Conservation (phyloP, 1,140 invertebrate genomes). For the Coboldia fuscipes region DNA sequence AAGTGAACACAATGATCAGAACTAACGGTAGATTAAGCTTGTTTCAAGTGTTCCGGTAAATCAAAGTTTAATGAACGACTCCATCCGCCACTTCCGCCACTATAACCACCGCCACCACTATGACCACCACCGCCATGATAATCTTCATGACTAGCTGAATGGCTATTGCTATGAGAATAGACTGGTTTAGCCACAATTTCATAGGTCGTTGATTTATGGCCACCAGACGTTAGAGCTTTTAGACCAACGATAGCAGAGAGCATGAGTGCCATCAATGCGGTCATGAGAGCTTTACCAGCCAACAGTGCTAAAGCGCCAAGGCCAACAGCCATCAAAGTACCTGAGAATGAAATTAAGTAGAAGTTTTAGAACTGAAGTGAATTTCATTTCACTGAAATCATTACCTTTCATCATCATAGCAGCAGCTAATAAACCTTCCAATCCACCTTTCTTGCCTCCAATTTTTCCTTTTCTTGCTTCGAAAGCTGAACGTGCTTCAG, state of each 20-base stretch:
- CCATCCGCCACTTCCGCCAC: conserved; percentile 22
- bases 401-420: conserved; percentile 41
- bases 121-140: conserved; percentile 29
- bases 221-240: conserved; percentile 41
- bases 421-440: conserved; percentile 32
- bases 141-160: conserved; percentile 44
- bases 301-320: conserved; percentile 51
- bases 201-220: conserved; percentile 53
- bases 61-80: conserved; percentile 16
- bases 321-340: conserved; percentile 48
- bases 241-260: conserved; percentile 53
- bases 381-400: conserved; percentile 3
- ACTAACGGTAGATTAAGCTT: too few relatives aligned
- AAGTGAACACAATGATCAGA: too few relatives aligned
- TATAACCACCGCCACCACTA: conserved; percentile 28
- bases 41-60: conserved; percentile 9
- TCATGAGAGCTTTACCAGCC: conserved; percentile 69
- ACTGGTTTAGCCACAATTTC: conserved; percentile 65
- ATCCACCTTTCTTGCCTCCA: conserved; percentile 28
- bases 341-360: conserved; percentile 18
- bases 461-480: conserved; percentile 26
- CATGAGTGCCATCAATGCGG: conserved; percentile 54
- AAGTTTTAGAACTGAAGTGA: conserved; percentile 1
- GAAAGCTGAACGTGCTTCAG: conserved; percentile 24
- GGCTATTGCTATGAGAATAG: conserved; percentile 44